Evolutionary conservation across 1,140 invertebrate genomes (phyloP), one percentile per base, ranked within the genome.

Genomic region (Liolophura sinensis): DNA sequence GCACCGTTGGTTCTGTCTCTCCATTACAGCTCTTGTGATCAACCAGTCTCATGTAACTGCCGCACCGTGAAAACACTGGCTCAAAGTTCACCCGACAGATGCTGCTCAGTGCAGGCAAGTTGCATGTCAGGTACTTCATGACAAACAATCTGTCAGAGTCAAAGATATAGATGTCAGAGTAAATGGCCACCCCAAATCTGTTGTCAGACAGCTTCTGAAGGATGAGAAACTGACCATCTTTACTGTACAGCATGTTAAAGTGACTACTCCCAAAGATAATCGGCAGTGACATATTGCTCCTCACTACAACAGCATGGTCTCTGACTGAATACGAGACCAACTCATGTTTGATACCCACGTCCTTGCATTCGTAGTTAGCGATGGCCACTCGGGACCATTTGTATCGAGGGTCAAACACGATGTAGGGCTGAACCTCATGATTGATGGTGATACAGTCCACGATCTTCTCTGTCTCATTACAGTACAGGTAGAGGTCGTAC

Each of bases 151-250:
- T 18, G 57, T 73, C 67, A 7, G 72, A 60, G 58, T 67, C 60
- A 50, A 73, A 73, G 24, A 73, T 62, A 60, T 73, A 73, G 20
- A 68, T 71, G 62, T 72, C 72, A 20, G 69, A 67, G 60, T 69
- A 69, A 7, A 65, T 62, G 6, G 67, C 65, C 14, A 70, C 69
- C 15, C 72, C 69, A 65, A 70, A 67, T 6, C 70, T 48, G 51
- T 72, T 71, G 20, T 73, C 72, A 9, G 64, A 69, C 11, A 73
- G 54, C 57, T 73, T 73, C 59, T 73, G 72, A 15, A 73, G 56
- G 55, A 73, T 71, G 20, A 73, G 60, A 12, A 69, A 59, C 16
- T 50, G 27, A 14, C 72, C 70, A 46, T 73, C 70, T 20, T 64
- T 65, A 49, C 67, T 69, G 66, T 69, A 73, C 15, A 68, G 55